Evolutionary conservation across 2,888 invertebrate species (phyloP), one percentile per base, ranked within the genome.

Genomic region (Alloscopus bannaensis): DNA sequence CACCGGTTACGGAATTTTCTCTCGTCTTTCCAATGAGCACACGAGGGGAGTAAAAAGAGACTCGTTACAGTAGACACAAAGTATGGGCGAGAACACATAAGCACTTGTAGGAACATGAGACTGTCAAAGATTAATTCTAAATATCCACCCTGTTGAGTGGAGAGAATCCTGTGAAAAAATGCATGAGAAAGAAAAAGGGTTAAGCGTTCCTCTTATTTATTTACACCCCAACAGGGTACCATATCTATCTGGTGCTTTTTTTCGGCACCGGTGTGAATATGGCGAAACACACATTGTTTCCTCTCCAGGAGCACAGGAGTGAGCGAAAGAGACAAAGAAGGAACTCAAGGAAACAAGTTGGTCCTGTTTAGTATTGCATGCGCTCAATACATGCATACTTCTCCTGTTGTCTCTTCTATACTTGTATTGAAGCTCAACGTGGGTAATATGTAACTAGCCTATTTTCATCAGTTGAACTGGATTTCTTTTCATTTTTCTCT

Each of bases 211-310:
- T 72, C 78, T 79, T 71, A 79, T 79, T 79, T 79, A 79, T 79
- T 79, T 79, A 79, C 78, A 79, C 71, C 78, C 78, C 78, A 79
- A 71, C 78, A 79, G 78, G 78, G 78, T 68, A 79, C 78, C 60
- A 62, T 69, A 68, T 65, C 60, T 40, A 55, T 55, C 24, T 26
- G 6, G 11, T 13, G 36, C 8, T 36, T 36, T 36, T 36, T 36
- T 36, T 36, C 36, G 36, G 36, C 13, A 8, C 13, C 36, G 13
- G 8, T 36, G 36, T 13, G 18, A 3, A 4, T 47, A n/a, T 3
- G 18, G 47, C 47, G n/a, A n/a, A n/a, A n/a, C n/a, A n/a, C n/a
- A n/a, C n/a, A n/a, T n/a, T n/a, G n/a, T n/a, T n/a, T n/a, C n/a
- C n/a, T n/a, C n/a, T n/a, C n/a, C n/a, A n/a, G n/a, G n/a, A n/a